These are phyloP conservation scores for Anastrepha obliqua DNA, from an alignment of 1,140 invertebrate species.

Conservation along the genomic window DNA sequence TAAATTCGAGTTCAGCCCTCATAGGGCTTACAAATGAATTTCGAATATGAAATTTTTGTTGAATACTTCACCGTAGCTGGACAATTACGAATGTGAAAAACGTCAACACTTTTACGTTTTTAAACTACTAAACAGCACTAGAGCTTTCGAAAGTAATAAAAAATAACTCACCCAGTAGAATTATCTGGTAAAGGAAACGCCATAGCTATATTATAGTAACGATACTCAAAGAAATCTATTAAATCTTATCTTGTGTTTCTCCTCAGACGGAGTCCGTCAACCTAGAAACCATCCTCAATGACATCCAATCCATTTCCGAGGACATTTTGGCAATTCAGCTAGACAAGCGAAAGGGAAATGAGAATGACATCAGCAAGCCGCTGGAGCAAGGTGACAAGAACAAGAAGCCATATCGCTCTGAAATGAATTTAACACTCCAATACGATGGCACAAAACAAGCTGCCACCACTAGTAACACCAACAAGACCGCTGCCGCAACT, in stretches of 20 bases:
- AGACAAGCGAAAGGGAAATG: constrained; percentile 68
- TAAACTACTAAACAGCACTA: no score
- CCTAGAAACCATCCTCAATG: constrained; percentile 75
- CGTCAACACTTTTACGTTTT: no score
- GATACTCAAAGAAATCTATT: neutral
- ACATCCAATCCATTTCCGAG: constrained; percentile 76
- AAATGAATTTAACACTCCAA: constrained; percentile 71
- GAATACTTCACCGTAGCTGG: no score
- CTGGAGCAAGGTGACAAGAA: constrained; percentile 59
- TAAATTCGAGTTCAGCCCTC: no score
- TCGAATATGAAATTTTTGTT: no score
- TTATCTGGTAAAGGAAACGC: no score
- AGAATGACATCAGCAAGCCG: constrained; percentile 60
- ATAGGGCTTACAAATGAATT: no score
- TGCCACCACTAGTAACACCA: constrained; percentile 54
- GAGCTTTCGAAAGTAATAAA: no score
- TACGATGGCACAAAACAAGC: constrained; percentile 64
- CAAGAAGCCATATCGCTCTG: constrained; percentile 71
- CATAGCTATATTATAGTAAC: no score
- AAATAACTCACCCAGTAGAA: no score
- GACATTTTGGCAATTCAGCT: constrained; percentile 72
- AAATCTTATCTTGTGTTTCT: neutral
- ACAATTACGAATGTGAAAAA: no score
- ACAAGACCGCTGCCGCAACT: constrained; percentile 56
- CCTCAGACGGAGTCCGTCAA: constrained; percentile 73